phyloP scores from a whole-genome alignment of 1,140 invertebrate genomes.

The Drosophila sturtevanti region DNA sequence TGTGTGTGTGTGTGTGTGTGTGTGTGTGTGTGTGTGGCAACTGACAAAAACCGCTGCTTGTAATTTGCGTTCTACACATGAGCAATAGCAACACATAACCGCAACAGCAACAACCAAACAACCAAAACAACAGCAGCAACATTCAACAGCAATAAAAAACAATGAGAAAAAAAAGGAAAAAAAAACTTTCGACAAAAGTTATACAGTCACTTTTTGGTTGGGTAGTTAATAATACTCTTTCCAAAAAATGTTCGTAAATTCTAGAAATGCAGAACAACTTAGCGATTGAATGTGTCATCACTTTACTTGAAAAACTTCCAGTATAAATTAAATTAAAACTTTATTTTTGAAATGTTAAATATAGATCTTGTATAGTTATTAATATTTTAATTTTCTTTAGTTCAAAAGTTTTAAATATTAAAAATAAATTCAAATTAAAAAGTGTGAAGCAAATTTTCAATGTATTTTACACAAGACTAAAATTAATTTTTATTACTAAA shows the following conservation, averaged over 20 bases:
- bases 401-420: too few relatives aligned
- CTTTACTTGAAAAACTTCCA: too few relatives aligned
- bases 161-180: constrained; percentile 21
- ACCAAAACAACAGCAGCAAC: constrained; percentile 27
- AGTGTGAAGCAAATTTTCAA: too few relatives aligned
- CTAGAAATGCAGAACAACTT: too few relatives aligned
- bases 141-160: constrained; percentile 5
- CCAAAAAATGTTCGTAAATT: background rate
- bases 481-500: too few relatives aligned
- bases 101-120: constrained; percentile 34
- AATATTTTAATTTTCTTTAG: too few relatives aligned
- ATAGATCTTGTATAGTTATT: too few relatives aligned
- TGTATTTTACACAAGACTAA: too few relatives aligned
- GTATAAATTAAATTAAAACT: too few relatives aligned
- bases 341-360: too few relatives aligned
- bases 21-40: background rate
- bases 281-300: too few relatives aligned
- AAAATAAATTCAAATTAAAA: too few relatives aligned
- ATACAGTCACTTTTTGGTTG: constrained; percentile 16
- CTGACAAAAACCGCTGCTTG: constrained; percentile 58
- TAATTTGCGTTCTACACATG: constrained; percentile 65
- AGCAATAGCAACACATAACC: constrained; percentile 45
- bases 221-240: constrained; percentile 4
- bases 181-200: background rate
- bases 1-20: background rate